Base-by-base conservation (phyloP, 2,797 vertebrate species). In the Pipistrellus pygmaeus region DNA sequence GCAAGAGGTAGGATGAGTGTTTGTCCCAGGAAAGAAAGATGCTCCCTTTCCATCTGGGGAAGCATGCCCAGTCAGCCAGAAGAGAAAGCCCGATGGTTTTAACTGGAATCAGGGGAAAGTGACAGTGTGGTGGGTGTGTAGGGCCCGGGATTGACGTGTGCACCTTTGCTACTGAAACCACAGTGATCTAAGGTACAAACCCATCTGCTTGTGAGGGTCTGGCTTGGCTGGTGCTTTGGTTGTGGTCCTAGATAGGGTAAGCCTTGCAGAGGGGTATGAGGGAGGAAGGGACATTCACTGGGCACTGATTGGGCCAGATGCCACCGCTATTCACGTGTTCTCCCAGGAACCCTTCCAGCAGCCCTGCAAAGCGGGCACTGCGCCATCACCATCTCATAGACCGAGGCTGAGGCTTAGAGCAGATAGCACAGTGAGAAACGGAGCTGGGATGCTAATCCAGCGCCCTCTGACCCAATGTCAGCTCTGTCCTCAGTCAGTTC, bases 401-500 rank as follows among this genome's bases (percentile, higher is more conserved):
- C 6, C 66, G 51, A 14, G 27, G 53, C 44, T 44, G 78, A 84
- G 64, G 48, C 27, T 77, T 57, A n/a, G 21, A 32, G 55, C 5
- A 25, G 27, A 76, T 69, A 6, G 21, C 30, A 41, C 21, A 41
- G 57, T 18, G 4, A 69, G n/a, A 80, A 64, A 17, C 15, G 21
- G 18, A 25, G 12, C 46, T 69, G 32, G 75, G 90, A 80, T 51
- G 64, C 27, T 86, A 81, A 87, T 35, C 46, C 8, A 20, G 69
- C 27, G n/a, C 17, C 64, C 53, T 88, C 76, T 68, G 35, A 84
- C n/a, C 91, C 53, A 83, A 78, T 81, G 72, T n/a, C 83, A 46
- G 13, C 73, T 64, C 53, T 89, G 53, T 64, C 48, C 93, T 88
- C 53, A 53, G n/a, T 51, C 55, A 80, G 60, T 85, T 91, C 88